These are phyloP conservation scores for Acrocephalus kingi DNA, from an alignment of 2,113 vertebrate species.

Conservation along the genomic window DNA sequence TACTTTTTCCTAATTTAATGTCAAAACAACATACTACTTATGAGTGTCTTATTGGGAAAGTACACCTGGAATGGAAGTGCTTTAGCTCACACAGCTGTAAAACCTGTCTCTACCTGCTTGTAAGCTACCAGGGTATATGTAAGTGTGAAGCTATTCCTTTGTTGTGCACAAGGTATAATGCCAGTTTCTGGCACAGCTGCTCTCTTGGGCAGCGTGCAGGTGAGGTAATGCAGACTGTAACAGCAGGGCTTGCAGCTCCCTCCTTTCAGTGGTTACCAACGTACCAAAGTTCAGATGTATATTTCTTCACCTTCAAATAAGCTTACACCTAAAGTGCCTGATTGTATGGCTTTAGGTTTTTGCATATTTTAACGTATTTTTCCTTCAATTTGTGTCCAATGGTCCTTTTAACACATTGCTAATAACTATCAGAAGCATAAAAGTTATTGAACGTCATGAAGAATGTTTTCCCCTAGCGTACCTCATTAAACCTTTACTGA, in stretches of 20 bases:
- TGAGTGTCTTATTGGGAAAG: not conserved
- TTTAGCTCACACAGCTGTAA: not conserved
- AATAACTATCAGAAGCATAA: not conserved
- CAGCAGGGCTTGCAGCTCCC: not conserved
- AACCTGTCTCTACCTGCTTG: not conserved
- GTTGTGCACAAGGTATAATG: not conserved
- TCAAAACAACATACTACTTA: not conserved
- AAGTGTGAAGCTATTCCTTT: not conserved
- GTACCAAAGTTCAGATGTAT: not conserved
- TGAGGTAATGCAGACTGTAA: not conserved
- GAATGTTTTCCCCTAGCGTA: not conserved
- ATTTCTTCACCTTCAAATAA: not conserved
- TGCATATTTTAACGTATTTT: not conserved
- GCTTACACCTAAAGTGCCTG: not conserved
- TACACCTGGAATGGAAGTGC: not conserved
- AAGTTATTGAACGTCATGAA: not conserved
- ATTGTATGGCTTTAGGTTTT: not conserved
- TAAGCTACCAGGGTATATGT: not conserved
- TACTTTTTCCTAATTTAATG: not conserved
- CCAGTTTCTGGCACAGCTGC: not conserved
- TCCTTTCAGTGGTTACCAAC: not conserved
- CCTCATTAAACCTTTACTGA: not conserved
- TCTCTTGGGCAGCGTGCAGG: not conserved
- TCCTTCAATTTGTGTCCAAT: not conserved
- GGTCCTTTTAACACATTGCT: not conserved